Evolutionary conservation across 2,888 invertebrate genomes (phyloP).

Genomic region (Phorcus lineatus): DNA sequence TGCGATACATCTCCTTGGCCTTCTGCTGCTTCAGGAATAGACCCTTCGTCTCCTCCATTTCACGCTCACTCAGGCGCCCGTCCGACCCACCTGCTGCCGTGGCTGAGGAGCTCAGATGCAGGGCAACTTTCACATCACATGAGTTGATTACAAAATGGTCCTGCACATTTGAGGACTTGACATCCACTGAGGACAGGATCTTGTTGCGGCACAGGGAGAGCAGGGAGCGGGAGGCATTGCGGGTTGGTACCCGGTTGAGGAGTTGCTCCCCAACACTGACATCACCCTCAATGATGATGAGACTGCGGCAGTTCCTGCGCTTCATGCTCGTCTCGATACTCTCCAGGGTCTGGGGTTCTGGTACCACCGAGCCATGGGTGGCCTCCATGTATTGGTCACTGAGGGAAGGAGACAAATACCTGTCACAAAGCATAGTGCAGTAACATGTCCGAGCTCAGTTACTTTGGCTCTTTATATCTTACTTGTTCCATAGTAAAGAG

Average conservation of each 20-base stretch:
- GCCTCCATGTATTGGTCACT: not conserved
- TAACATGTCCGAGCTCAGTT: too few relatives aligned
- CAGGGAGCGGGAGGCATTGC: slow-evolving; percentile 18
- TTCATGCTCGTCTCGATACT: not conserved
- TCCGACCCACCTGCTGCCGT: not conserved
- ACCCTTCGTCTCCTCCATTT: slow-evolving; percentile 8
- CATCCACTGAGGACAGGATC: slow-evolving; percentile 29
- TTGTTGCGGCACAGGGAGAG: slow-evolving; percentile 29
- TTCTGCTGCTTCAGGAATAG: slow-evolving; percentile 20
- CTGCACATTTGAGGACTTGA: slow-evolving; percentile 54
- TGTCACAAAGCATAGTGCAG: not conserved
- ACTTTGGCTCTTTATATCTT: too few relatives aligned
- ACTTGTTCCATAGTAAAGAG: too few relatives aligned
- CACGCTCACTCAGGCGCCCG: not conserved
- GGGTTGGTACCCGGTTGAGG: not conserved
- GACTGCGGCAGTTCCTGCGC: not conserved
- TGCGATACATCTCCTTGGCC: slow-evolving; percentile 7
- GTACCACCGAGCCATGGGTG: not conserved
- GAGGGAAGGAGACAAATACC: not conserved
- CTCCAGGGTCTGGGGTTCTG: not conserved
- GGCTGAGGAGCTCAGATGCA: slow-evolving; percentile 16
- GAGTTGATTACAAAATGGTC: slow-evolving; percentile 61
- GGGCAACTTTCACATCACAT: slow-evolving; percentile 40
- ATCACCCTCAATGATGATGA: slow-evolving; percentile 10
- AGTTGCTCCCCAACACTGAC: not conserved